A percentile compares a stretch with the other conserved stretches of the same genome.
These are phyloP conservation scores for Psammodynastes pulverulentus DNA, from an alignment of 2,113 vertebrate species.

Conservation along the genomic window DNA sequence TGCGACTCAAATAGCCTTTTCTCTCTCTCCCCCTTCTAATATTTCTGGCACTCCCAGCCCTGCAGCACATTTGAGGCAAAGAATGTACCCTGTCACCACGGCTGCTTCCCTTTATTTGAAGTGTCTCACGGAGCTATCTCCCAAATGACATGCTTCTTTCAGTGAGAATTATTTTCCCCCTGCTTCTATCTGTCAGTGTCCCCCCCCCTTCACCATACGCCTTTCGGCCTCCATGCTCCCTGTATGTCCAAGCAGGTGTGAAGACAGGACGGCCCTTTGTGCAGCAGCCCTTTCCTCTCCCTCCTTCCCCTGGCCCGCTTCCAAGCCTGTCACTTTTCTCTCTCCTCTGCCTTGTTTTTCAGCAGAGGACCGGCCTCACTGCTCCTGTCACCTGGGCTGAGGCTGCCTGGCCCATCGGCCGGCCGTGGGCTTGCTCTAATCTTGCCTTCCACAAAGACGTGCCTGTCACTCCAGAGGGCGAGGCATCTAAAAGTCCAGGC, in stretches of 20 bases:
- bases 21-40: constrained; percentile 1
- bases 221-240: constrained; percentile 24
- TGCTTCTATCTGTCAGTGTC: constrained; percentile 52
- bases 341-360: constrained; percentile 24
- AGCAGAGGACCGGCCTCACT: constrained; percentile 25
- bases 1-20: constrained; percentile 47
- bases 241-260: constrained; percentile 68
- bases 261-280: constrained; percentile 74
- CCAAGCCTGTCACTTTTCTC: constrained; percentile 59
- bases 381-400: constrained; percentile 58
- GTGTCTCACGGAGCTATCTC: constrained; percentile 58
- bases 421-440: constrained; percentile 42
- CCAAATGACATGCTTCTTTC: constrained; percentile 61
- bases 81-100: constrained; percentile 53
- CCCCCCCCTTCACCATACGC: background rate
- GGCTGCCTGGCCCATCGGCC: background rate
- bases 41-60: constrained; percentile 50
- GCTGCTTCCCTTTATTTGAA: constrained; percentile 63
- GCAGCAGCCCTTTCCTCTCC: constrained; percentile 26
- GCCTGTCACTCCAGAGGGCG: constrained; percentile 54
- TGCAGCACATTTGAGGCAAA: constrained; percentile 27
- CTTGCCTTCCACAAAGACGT: constrained; percentile 64
- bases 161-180: constrained; percentile 53
- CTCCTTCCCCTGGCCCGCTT: constrained; percentile 46
- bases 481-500: background rate